Evolutionary conservation across 2,113 vertebrate genomes (phyloP).

Genomic region (Empidonax traillii): DNA sequence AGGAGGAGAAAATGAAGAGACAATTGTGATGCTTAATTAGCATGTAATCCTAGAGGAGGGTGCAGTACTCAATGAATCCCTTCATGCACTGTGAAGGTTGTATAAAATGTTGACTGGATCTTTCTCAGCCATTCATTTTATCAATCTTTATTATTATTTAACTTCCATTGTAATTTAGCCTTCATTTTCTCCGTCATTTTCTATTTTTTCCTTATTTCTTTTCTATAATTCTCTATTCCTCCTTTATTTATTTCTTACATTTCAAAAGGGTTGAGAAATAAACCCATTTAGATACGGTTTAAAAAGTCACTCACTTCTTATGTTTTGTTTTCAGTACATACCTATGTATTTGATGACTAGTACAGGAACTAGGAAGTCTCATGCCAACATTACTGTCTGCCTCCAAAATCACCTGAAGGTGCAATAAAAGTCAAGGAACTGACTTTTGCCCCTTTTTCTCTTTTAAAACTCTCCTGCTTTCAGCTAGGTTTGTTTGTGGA

Average conservation of each 20-base stretch:
- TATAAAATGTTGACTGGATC: not conserved
- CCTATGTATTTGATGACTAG: not conserved
- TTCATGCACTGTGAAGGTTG: not conserved
- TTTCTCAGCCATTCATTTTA: not conserved
- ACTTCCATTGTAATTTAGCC: not conserved
- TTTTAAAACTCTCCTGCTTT: not conserved
- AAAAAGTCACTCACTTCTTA: not conserved
- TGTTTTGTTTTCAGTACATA: not conserved
- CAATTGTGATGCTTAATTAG: not conserved
- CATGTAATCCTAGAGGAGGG: not conserved
- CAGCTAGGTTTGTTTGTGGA: not conserved
- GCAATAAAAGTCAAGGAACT: not conserved
- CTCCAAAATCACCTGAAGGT: not conserved
- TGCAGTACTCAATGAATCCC: not conserved
- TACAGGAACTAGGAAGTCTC: not conserved
- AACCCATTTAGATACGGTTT: not conserved
- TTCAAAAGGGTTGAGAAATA: not conserved
- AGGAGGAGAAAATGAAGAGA: not conserved
- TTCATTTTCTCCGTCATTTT: not conserved
- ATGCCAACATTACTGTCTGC: rapidly evolving
- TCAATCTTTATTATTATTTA: not conserved
- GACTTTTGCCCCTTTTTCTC: not conserved
- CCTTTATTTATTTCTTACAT: not conserved
- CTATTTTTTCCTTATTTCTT: not conserved
- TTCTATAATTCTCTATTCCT: not conserved